Base-by-base conservation (phyloP, 2,888 invertebrate species). In the Drosophila neotestacea region DNA sequence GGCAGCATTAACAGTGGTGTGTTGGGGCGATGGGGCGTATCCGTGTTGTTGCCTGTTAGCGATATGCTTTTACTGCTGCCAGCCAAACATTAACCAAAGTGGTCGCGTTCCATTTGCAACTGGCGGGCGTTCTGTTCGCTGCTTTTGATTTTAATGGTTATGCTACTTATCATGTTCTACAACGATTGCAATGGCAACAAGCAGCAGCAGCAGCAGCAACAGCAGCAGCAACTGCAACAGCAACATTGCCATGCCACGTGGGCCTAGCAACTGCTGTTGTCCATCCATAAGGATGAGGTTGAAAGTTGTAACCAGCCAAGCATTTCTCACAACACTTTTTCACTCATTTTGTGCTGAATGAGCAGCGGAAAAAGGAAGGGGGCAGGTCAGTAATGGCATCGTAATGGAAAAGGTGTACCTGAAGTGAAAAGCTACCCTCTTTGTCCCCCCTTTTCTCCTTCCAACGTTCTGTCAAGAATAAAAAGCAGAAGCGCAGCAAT, bases 61-160 rank as follows among this genome's bases (percentile, higher is more conserved):
- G 63, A 77, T 77, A 76, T 66, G 85, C 88, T 85, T 82, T 82
- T 78, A 84, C 68, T 71, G 61, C 52, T 67, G 60, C 42, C 70
- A 63, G 74, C 77, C 68, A 62, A 81, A 78, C 88, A 86, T 88
- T 88, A 84, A 88, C 81, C 85, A 88, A 84, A 88, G 89, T 86
- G 87, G 76, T 77, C 73, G 78, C 79, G 85, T 86, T 86, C 88
- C 87, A 84, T 88, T 84, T 88, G 73, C 85, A 70, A 79, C 76
- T 69, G 73, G 63, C 74, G 36, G 58, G 30, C 58, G 46, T 46
- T 38, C 56, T 38, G 36, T 58, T 64, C 61, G 62, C 72, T 61
- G 67, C 81, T 85, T 82, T 85, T 79, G 85, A 86, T 88, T 84
- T 84, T 86, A 84, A 84, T 84, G 84, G 88, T 78, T 78, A 81